Evolutionary conservation across 2,797 vertebrate species (phyloP).

Genomic region (Enteromius treurensis): DNA sequence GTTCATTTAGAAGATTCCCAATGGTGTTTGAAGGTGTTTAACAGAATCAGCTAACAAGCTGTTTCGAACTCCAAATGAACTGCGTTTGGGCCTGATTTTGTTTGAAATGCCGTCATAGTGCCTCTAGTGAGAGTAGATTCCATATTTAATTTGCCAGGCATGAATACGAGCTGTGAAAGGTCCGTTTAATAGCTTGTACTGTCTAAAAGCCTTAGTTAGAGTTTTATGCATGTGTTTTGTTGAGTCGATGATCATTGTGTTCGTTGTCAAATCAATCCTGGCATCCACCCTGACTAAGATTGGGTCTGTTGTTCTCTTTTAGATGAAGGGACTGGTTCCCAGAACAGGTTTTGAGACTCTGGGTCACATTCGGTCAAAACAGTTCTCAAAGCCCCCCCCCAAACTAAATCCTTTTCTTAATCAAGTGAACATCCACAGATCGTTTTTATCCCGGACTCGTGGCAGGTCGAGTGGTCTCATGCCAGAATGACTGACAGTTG

Average conservation of each 20-base stretch:
- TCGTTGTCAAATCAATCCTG: slow-evolving; percentile 9
- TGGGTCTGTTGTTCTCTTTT: slow-evolving; percentile 7
- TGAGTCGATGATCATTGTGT: neutral
- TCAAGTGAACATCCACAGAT: neutral
- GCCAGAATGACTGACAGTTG: slow-evolving; percentile 42
- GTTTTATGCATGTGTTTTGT: slow-evolving; percentile 1
- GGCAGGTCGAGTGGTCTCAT: neutral
- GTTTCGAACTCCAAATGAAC: neutral
- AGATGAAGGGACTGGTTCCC: neutral
- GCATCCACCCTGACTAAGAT: neutral
- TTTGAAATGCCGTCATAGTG: neutral
- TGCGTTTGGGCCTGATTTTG: neutral
- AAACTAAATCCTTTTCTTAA: neutral
- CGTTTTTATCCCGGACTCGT: slow-evolving; percentile 4
- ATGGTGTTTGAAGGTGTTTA: neutral
- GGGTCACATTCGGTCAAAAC: slow-evolving; percentile 13
- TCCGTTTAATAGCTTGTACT: neutral
- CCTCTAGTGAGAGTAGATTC: neutral
- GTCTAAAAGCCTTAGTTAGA: neutral
- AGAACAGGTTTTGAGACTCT: slow-evolving; percentile 10
- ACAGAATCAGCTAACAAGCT: neutral
- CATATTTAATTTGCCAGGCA: neutral
- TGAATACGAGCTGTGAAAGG: neutral
- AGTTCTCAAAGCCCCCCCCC: neutral
- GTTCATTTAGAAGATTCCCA: neutral